These are phyloP conservation scores for Aspiorhynchus laticeps DNA, from an alignment of 2,113 vertebrate species.

Conservation along the genomic window DNA sequence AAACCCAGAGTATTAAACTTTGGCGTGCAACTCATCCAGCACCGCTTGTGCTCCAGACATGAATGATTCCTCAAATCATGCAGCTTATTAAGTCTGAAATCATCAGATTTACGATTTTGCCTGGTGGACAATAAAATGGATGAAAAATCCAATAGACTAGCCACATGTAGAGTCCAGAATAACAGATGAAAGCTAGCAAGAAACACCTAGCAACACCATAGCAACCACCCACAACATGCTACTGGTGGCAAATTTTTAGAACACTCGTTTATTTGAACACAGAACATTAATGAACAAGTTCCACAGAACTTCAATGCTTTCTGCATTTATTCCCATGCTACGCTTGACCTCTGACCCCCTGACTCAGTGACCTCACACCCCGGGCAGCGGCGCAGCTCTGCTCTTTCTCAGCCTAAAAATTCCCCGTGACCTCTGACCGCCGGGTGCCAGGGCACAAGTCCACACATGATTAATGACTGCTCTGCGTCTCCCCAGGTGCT, in stretches of 20 bases:
- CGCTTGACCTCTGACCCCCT: conserved; percentile 64
- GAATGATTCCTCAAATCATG: background rate
- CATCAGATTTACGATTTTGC: background rate
- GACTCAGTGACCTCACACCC: conserved; percentile 63
- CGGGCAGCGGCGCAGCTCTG: conserved; percentile 60
- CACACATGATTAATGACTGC: conserved; percentile 88
- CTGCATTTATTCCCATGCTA: conserved; percentile 65
- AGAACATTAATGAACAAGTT: background rate
- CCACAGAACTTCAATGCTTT: conserved; percentile 45
- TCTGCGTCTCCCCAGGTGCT: conserved; percentile 75
- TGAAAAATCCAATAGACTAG: background rate
- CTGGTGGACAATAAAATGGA: background rate
- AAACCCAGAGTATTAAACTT: background rate
- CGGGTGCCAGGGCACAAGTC: conserved; percentile 79
- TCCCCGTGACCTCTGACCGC: conserved; percentile 79
- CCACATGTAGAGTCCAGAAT: background rate
- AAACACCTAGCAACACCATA: background rate
- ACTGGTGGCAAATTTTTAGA: background rate
- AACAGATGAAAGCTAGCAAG: background rate
- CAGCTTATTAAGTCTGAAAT: background rate
- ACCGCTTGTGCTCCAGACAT: background rate
- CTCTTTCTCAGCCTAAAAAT: conserved; percentile 65
- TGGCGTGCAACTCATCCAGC: background rate
- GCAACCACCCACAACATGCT: background rate
- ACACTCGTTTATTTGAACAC: background rate